These are phyloP conservation scores for Lasioglossum villosulum DNA, from an alignment of 2,888 invertebrate species.

Conservation along the genomic window DNA sequence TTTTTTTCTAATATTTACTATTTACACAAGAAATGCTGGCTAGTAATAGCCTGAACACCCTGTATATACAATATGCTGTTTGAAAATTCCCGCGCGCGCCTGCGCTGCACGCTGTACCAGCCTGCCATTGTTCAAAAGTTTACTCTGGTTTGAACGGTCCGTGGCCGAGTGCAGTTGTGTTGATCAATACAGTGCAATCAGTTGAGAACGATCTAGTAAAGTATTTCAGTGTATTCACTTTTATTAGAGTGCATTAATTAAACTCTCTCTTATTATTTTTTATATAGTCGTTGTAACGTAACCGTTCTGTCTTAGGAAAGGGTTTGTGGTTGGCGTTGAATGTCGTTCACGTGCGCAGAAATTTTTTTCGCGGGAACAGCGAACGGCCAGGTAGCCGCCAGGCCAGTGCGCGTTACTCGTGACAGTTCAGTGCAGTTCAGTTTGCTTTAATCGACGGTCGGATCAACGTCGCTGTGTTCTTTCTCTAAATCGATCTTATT, in stretches of 20 bases:
- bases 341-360: slow-evolving; percentile 23
- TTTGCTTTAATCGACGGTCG: slow-evolving; percentile 41
- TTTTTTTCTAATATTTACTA: no score
- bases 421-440: slow-evolving; percentile 49
- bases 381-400: slow-evolving; percentile 26
- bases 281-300: background rate
- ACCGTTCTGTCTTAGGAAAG: background rate
- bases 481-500: background rate
- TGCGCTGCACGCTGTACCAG: background rate
- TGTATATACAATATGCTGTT: no score
- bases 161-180: background rate
- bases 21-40: no score
- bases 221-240: background rate
- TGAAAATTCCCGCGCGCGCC: background rate
- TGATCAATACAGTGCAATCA: background rate
- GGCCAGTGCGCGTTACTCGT: slow-evolving; percentile 38
- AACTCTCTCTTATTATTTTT: background rate
- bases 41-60: no score
- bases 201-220: background rate
- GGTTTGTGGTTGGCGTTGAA: background rate
- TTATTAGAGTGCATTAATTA: background rate
- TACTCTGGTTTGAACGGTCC: background rate
- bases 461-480: slow-evolving; percentile 46
- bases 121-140: background rate
- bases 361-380: slow-evolving; percentile 42